These are phyloP conservation scores for Phymatocera aterrima DNA, from an alignment of 2,888 invertebrate species.

Conservation along the genomic window DNA sequence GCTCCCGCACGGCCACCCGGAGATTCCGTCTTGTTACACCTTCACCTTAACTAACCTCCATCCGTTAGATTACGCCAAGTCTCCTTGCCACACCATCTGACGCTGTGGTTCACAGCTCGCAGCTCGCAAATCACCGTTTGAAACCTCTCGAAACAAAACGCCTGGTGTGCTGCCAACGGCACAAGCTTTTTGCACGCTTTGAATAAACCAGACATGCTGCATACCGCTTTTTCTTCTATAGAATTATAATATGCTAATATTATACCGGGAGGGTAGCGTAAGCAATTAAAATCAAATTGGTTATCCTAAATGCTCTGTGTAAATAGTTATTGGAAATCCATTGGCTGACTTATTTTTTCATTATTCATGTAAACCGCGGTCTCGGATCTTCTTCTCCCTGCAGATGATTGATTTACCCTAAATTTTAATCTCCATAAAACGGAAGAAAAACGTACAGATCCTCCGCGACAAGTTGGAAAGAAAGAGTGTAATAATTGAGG, in stretches of 20 bases:
- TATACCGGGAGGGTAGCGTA: constrained; percentile 40
- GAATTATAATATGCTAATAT: constrained; percentile 63
- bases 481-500: too few relatives aligned
- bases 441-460: too few relatives aligned
- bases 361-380: too few relatives aligned
- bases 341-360: too few relatives aligned
- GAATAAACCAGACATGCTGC: background rate
- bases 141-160: constrained; percentile 28
- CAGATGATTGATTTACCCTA: too few relatives aligned
- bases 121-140: constrained; percentile 49
- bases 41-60: constrained; percentile 62
- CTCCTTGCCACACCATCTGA: constrained; percentile 52
- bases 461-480: too few relatives aligned
- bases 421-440: too few relatives aligned
- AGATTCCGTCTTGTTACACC: constrained; percentile 55
- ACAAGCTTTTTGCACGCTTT: background rate
- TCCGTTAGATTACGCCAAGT: constrained; percentile 60
- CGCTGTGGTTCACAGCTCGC: constrained; percentile 30
- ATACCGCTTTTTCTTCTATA: constrained; percentile 51
- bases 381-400: too few relatives aligned
- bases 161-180: constrained; percentile 28
- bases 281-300: constrained; percentile 62
- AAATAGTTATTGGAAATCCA: too few relatives aligned
- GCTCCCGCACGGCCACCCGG: constrained; percentile 52
- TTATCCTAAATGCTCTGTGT: background rate